These are phyloP conservation scores for Cherax destructor DNA, from an alignment of 1,140 invertebrate genomes.

Conservation along the genomic window DNA sequence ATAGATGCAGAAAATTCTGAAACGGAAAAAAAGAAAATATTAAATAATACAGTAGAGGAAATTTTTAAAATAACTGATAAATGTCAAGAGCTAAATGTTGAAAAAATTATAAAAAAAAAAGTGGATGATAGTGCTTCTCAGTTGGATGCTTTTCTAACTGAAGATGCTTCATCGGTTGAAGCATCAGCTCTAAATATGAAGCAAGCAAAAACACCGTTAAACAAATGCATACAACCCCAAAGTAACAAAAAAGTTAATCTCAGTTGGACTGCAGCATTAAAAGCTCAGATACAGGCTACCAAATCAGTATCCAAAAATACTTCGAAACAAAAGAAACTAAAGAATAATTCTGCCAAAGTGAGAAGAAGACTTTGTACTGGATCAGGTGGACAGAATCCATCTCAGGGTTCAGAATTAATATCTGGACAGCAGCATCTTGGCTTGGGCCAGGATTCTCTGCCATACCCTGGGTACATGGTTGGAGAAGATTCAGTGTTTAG, in stretches of 20 bases:
- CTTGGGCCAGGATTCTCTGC: slow-evolving; percentile 29
- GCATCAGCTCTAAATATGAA: slow-evolving; percentile 20
- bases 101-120: slow-evolving; percentile 25
- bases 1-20: neutral
- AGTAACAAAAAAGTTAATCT: slow-evolving; percentile 67
- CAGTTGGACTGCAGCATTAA: slow-evolving; percentile 70
- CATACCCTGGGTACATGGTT: slow-evolving; percentile 51
- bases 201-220: slow-evolving; percentile 2
- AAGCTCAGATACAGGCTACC: slow-evolving; percentile 66
- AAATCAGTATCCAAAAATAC: slow-evolving; percentile 32
- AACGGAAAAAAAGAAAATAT: slow-evolving; percentile 5
- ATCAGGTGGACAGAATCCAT: slow-evolving; percentile 16
- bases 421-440: neutral
- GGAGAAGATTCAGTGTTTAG: slow-evolving; percentile 60
- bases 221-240: slow-evolving; percentile 3
- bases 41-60: slow-evolving; percentile 11
- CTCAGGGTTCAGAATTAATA: slow-evolving; percentile 7
- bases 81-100: neutral
- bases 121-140: neutral
- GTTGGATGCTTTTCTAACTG: neutral
- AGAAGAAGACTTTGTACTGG: slow-evolving; percentile 22
- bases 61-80: neutral
- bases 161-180: slow-evolving; percentile 10
- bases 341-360: slow-evolving; percentile 22
- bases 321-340: slow-evolving; percentile 28